phyloP scores from a whole-genome alignment of 92 coral and sea anemone genomes.

The Plumapathes pennacea region DNA sequence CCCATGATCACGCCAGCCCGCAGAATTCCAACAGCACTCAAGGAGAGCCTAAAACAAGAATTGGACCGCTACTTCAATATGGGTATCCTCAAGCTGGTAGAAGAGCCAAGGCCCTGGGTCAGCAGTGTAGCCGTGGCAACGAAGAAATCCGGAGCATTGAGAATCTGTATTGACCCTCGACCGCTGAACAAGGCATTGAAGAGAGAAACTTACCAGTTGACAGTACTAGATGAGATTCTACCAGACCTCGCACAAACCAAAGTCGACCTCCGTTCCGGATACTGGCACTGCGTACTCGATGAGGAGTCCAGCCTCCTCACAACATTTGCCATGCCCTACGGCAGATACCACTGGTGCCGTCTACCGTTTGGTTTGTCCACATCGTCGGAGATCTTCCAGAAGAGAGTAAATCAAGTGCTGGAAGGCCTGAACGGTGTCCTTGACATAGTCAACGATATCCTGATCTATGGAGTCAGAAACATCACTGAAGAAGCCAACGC shows the following conservation, averaged over 20 bases:
- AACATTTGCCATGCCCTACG: conserved; percentile 45
- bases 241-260: conserved; percentile 34
- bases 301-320: conserved; percentile 53
- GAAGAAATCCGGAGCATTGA: conserved; percentile 50
- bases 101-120: conserved; percentile 54
- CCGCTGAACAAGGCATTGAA: conserved; percentile 40
- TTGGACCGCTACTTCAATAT: conserved; percentile 6
- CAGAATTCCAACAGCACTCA: conserved; percentile 46
- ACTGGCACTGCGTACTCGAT: conserved; percentile 52
- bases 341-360: conserved; percentile 46
- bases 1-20: conserved; percentile 46
- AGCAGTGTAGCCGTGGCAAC: conserved; percentile 39
- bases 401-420: conserved; percentile 46
- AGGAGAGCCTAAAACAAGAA: conserved; percentile 33
- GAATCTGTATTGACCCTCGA: conserved; percentile 48
- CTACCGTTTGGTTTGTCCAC: conserved; percentile 49
- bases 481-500: conserved; percentile 19
- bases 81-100: conserved; percentile 22
- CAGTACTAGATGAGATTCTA: conserved; percentile 26
- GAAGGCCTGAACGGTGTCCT: conserved; percentile 44
- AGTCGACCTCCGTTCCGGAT: conserved; percentile 31
- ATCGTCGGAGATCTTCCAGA: conserved; percentile 49
- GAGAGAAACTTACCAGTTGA: conserved; percentile 35
- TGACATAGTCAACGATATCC: conserved; percentile 35
- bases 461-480: conserved; percentile 30